These are phyloP conservation scores for Diarsia brunnea DNA, from an alignment of 2,888 invertebrate genomes.

Conservation along the genomic window DNA sequence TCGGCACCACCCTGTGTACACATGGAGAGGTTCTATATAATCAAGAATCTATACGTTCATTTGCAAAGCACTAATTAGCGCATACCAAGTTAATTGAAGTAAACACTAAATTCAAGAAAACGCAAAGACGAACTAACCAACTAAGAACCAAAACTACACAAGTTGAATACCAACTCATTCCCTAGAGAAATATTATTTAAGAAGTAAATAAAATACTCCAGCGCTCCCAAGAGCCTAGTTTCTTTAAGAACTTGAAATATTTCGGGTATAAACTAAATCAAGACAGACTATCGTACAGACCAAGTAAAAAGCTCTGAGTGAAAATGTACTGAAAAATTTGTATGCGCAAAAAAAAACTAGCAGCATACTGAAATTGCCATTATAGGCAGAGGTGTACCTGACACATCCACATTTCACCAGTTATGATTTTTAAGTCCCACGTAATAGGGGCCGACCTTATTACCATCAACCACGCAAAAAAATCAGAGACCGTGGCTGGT, in stretches of 20 bases:
- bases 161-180: constrained; percentile 5
- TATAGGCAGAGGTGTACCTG: no score
- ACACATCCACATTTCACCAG: no score
- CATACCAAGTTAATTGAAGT: background rate
- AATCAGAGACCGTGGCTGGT: no score
- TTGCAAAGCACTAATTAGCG: constrained; percentile 9
- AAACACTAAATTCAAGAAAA: background rate
- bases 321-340: background rate
- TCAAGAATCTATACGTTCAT: no score
- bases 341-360: background rate
- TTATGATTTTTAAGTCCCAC: no score
- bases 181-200: constrained; percentile 26
- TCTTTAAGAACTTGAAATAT: background rate
- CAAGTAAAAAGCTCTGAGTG: background rate
- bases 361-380: background rate
- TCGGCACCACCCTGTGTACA: no score
- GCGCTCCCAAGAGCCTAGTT: background rate
- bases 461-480: no score
- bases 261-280: background rate
- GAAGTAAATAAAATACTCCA: constrained; percentile 36
- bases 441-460: no score
- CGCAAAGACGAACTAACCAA: constrained; percentile 4
- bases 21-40: no score
- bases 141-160: constrained; percentile 1
- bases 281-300: background rate